Conservation (phyloP, 2,888 invertebrate genomes). For the Eristalinus aeneus region DNA sequence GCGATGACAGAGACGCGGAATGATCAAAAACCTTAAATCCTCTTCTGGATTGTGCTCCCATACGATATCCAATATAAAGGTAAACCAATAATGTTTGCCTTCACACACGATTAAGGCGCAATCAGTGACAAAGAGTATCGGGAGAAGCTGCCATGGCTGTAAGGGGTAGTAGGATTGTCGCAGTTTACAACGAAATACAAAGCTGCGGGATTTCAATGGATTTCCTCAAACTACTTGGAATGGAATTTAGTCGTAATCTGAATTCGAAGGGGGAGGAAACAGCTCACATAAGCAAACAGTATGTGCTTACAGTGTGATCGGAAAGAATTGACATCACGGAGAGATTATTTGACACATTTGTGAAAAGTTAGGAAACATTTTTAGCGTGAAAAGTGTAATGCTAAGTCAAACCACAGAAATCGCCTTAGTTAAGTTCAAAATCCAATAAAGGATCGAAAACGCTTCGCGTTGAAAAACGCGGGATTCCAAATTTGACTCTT, state of each 20-base stretch:
- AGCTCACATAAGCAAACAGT: background rate
- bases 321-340: background rate
- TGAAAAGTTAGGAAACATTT: no score
- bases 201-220: constrained; percentile 5
- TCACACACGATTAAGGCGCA: constrained; percentile 33
- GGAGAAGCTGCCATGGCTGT: background rate
- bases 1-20: background rate
- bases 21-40: background rate
- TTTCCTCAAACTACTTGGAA: background rate
- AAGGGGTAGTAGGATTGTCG: background rate
- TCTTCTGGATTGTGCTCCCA: constrained; percentile 16
- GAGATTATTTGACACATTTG: no score
- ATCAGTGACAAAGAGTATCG: constrained; percentile 2
- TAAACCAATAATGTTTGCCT: constrained; percentile 44
- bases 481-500: no score
- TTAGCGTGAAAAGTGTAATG: no score
- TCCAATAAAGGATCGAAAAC: no score
- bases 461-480: no score
- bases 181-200: background rate
- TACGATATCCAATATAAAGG: constrained; percentile 17
- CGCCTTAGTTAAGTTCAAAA: no score
- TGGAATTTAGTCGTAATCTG: constrained; percentile 1
- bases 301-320: background rate
- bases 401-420: no score
- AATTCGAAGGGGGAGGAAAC: background rate